Evolutionary conservation across 2,797 vertebrate species (phyloP), one percentile per base, ranked within the genome.

Genomic region (Hoplostethus mediterraneus): DNA sequence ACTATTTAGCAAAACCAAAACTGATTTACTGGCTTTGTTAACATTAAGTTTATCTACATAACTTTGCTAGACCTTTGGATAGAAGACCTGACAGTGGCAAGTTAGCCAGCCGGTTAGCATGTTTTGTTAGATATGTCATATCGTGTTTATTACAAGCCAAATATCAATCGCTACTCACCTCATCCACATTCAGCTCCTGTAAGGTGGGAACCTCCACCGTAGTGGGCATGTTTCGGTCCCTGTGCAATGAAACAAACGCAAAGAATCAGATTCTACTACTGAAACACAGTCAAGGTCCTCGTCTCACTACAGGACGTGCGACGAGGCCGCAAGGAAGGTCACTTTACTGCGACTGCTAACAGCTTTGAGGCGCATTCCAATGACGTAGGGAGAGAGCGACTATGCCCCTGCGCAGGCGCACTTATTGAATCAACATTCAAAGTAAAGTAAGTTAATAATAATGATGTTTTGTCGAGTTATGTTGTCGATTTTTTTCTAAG

Each of bases 181-280:
- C 96, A 6, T 91, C 93, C 72, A 97, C 97, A 0, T 92, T 95
- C 60, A 99, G 92, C 71, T 99, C 96, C 87, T 97, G 91, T 73
- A 93, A 14, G 4, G 93, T 52, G 7, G 98, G 97, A 9, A 97
- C 17, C 16, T 95, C 94, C 77, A 94, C 25, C 21, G 86, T 77
- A 2, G 91, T 85, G 14, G 97, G 91, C 97, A 99, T 98, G 87
- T 83, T 80, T 80, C 63, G 48, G 10, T 62, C 42, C 59, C 58
- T 63, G 30, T 44, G 57, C 62, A 57, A 16, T 13, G 7, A 76
- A 51, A 21, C 38, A 44, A 79, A 79, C 44, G 11, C 3, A 42
- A 28, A 65, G 55, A 63, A 38, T 77, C n/a, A 77, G 74, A 56
- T 5, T 21, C 52, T 2, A 59, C 48, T 14, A 3, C 56, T 52